Percentiles rank a stretch among this genome's conserved stretches.
Evolutionary conservation across 2,113 vertebrate genomes (phyloP).

Genomic region (Oreotrochilus melanogaster): DNA sequence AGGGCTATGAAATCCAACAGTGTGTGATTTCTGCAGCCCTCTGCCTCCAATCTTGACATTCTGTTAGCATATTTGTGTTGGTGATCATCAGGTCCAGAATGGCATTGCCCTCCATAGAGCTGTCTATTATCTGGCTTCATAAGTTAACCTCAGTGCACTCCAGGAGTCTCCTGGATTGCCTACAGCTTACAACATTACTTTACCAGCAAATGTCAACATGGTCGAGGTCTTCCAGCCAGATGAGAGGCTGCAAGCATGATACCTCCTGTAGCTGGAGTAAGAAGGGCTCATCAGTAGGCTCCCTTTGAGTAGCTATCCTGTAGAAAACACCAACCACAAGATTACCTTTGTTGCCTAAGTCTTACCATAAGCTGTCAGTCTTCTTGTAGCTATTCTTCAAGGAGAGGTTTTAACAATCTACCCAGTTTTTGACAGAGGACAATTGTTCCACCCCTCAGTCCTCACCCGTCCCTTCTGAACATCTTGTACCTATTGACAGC

Average conservation of each 20-base stretch:
- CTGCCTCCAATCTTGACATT: neutral
- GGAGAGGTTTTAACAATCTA: neutral
- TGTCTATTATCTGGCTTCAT: neutral
- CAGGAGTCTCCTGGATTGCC: neutral
- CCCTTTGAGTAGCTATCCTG: neutral
- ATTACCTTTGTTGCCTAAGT: no score
- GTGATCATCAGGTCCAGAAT: neutral
- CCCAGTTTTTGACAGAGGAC: neutral
- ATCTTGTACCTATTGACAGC: neutral
- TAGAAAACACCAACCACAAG: neutral
- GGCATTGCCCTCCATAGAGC: neutral
- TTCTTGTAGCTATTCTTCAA: neutral
- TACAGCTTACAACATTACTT: neutral
- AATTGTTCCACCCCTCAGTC: neutral
- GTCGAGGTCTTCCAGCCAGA: neutral
- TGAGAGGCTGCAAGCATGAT: neutral
- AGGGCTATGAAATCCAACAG: neutral
- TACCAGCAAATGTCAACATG: neutral
- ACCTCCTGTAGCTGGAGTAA: neutral
- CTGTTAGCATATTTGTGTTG: no score
- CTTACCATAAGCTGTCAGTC: neutral
- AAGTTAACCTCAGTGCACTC: neutral
- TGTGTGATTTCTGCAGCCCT: neutral
- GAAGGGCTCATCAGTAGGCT: neutral
- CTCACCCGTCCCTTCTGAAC: neutral